A percentile compares a stretch with the other conserved stretches of the same genome.
phyloP scores from a whole-genome alignment of 2,113 vertebrate genomes.

The Vombatus ursinus region DNA sequence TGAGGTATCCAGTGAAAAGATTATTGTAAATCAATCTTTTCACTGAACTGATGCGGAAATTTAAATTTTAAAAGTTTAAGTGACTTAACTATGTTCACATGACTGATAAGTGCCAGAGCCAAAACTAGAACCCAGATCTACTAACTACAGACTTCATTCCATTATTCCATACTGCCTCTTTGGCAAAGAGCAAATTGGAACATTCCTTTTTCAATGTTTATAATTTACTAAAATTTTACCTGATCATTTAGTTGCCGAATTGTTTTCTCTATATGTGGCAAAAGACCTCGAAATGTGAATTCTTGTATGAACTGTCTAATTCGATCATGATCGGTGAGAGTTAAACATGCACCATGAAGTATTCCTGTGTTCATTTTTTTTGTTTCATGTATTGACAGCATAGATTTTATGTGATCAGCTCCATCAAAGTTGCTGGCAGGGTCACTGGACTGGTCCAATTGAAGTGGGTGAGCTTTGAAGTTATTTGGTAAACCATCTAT shows the following conservation, averaged over 20 bases:
- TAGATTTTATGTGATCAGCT: slow-evolving; percentile 78
- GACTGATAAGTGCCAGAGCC: neutral
- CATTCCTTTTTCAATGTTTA: neutral
- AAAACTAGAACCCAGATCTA: neutral
- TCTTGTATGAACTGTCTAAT: slow-evolving; percentile 98
- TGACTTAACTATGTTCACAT: slow-evolving; percentile 43
- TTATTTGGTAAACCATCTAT: slow-evolving; percentile 86
- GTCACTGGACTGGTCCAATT: slow-evolving; percentile 85
- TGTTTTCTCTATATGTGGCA: slow-evolving; percentile 98
- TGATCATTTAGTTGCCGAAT: slow-evolving; percentile 98
- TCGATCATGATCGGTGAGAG: slow-evolving; percentile 95
- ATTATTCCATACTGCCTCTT: neutral
- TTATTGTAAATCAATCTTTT: neutral
- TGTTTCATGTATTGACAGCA: slow-evolving; percentile 75
- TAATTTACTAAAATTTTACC: slow-evolving; percentile 81
- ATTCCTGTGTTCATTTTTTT: slow-evolving; percentile 84
- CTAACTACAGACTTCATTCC: neutral
- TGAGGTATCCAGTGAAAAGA: neutral
- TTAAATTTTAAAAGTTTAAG: slow-evolving; percentile 32
- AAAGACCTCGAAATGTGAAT: slow-evolving; percentile 96
- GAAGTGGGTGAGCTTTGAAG: slow-evolving; percentile 89
- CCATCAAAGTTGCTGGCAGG: slow-evolving; percentile 80
- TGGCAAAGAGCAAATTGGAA: neutral
- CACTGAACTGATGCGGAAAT: neutral
- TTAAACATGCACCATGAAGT: slow-evolving; percentile 91